Evolutionary conservation across 2,888 invertebrate species (phyloP), one percentile per base, ranked within the genome.

Genomic region (Eledona agricola): DNA sequence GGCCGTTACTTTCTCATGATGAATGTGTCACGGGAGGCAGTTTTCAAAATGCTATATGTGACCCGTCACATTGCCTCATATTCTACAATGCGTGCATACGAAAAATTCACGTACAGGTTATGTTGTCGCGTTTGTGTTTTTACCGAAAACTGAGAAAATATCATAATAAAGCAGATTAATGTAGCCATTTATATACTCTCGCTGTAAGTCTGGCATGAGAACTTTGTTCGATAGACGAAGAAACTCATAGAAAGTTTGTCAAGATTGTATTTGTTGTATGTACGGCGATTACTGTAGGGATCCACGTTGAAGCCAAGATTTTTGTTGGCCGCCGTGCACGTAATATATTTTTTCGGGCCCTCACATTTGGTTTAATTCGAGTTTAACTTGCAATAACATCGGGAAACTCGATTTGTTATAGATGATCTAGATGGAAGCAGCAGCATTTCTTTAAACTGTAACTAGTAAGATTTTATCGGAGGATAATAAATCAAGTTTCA

Each of bases 401-500:
- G 56, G 56, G 45, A 47, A 56, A 59, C 58, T 55, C 58, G 62
- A 65, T 64, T 62, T 61, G 63, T 68, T 63, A 64, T 64, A 60
- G 66, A 69, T 64, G 64, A 64, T 65, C 58, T 63, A 64, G 64
- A 63, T 64, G 62, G 58, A 62, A 62, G 64, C 62, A 62, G 64
- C 62, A 63, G 66, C 65, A 63, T 64, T 63, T 58, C 60, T 63
- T 63, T 63, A 67, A 67, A 70, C 62, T 65, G 70, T 71, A 71
- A 73, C 72, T 72, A 72, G 69, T 66, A 63, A 70, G 74, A 74
- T 74, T 69, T 69, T 73, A 75, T 75, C 75, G 60, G 60, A 62
- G 61, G 57, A 65, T 69, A 72, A 75, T 75, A 74, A 74, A 75
- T 75, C 75, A 74, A 73, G 72, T 66, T 66, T 66, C 67, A 73